Conservation (phyloP, 2,888 invertebrate genomes). For the Polietes domitor region DNA sequence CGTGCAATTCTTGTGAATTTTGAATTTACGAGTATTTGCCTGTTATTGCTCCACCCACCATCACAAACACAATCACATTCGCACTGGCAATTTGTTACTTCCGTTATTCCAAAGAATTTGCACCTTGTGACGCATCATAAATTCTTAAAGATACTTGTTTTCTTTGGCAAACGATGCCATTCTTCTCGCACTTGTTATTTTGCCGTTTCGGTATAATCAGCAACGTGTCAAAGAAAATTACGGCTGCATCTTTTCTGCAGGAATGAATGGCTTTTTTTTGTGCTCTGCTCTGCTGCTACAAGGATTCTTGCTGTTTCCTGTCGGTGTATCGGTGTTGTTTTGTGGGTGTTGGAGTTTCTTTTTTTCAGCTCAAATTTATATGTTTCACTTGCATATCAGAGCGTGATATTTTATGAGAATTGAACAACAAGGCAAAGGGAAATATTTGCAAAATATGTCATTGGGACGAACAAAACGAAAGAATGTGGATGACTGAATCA, state of each 20-base stretch:
- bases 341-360: neutral
- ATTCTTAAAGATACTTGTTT: neutral
- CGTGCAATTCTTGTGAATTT: neutral
- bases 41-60: neutral
- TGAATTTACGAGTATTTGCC: neutral
- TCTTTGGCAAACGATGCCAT: neutral
- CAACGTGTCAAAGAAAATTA: neutral
- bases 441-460: constrained; percentile 7
- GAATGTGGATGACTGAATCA: neutral
- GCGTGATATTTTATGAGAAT: neutral
- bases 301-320: neutral
- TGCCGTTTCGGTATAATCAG: neutral
- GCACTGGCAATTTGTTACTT: neutral
- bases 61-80: no score
- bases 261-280: neutral
- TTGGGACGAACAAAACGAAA: neutral
- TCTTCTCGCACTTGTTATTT: neutral
- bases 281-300: neutral
- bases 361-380: neutral
- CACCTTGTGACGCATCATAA: constrained; percentile 10
- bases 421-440: neutral
- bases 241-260: neutral
- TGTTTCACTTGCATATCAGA: neutral
- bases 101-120: neutral
- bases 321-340: neutral